These are phyloP conservation scores for Myotis daubentonii DNA, from an alignment of 2,797 vertebrate species.

Conservation along the genomic window DNA sequence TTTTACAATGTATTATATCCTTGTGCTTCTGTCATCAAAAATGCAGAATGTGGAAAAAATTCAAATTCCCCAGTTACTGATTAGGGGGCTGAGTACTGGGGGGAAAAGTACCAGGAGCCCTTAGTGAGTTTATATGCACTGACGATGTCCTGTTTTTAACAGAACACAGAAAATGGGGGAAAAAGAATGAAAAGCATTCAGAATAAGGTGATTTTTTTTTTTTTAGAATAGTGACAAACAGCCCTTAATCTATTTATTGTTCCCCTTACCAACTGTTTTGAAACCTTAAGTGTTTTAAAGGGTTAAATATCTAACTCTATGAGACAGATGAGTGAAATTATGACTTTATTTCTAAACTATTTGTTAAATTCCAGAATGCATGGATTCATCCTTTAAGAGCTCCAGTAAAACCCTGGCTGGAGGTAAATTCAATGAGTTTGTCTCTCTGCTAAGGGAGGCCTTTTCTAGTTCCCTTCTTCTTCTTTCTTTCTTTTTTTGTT, in stretches of 20 bases:
- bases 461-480: background rate
- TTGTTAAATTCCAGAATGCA: background rate
- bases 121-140: slow-evolving; percentile 40
- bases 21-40: slow-evolving; percentile 73
- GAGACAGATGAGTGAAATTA: background rate
- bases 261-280: background rate
- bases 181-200: background rate
- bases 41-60: slow-evolving; percentile 74
- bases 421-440: background rate
- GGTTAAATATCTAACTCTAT: background rate
- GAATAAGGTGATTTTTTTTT: background rate
- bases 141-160: background rate
- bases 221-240: background rate
- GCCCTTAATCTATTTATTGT: background rate
- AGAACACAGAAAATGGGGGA: background rate
- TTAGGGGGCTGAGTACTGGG: background rate
- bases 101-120: slow-evolving; percentile 1
- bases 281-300: background rate
- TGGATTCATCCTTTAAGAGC: background rate
- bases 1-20: slow-evolving; percentile 80
- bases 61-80: slow-evolving; percentile 59
- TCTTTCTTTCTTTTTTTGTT: too few relatives aligned
- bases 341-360: slow-evolving; percentile 1
- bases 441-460: background rate
- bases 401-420: background rate